These are phyloP conservation scores for Netelia virgata DNA, from an alignment of 2,888 invertebrate species.

Conservation along the genomic window DNA sequence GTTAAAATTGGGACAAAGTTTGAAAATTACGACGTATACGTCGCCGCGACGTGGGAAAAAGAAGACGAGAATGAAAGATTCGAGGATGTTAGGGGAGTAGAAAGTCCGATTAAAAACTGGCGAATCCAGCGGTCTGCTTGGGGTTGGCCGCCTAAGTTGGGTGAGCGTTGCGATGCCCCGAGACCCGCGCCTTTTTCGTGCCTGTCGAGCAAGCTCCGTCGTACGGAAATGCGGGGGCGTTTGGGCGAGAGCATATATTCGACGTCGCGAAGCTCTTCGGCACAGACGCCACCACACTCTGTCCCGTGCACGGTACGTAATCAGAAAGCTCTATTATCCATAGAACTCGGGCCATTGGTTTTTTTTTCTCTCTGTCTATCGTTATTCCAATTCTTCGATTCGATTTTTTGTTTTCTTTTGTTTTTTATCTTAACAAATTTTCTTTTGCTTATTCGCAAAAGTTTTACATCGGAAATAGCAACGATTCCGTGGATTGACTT, in stretches of 20 bases:
- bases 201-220: conserved; percentile 82
- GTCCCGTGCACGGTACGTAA: conserved; percentile 85
- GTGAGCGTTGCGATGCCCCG: conserved; percentile 82
- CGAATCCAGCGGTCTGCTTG: conserved; percentile 69
- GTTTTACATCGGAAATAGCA: background rate
- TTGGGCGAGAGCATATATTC: conserved; percentile 84
- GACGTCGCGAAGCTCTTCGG: conserved; percentile 82
- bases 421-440: conserved; percentile 30
- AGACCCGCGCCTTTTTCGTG: conserved; percentile 84
- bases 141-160: conserved; percentile 79
- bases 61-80: conserved; percentile 23
- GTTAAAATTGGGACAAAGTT: background rate
- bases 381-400: background rate
- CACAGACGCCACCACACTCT: conserved; percentile 85
- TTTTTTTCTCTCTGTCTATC: background rate
- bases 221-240: conserved; percentile 84
- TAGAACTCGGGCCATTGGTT: background rate
- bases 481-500: too few relatives aligned
- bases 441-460: background rate
- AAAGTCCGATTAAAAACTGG: conserved; percentile 66
- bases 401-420: background rate
- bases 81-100: conserved; percentile 38
- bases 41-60: conserved; percentile 5
- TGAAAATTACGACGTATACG: conserved; percentile 1
- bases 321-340: conserved; percentile 65